These are phyloP conservation scores for Syngnathus typhle DNA, from an alignment of 2,113 vertebrate species.

Conservation along the genomic window DNA sequence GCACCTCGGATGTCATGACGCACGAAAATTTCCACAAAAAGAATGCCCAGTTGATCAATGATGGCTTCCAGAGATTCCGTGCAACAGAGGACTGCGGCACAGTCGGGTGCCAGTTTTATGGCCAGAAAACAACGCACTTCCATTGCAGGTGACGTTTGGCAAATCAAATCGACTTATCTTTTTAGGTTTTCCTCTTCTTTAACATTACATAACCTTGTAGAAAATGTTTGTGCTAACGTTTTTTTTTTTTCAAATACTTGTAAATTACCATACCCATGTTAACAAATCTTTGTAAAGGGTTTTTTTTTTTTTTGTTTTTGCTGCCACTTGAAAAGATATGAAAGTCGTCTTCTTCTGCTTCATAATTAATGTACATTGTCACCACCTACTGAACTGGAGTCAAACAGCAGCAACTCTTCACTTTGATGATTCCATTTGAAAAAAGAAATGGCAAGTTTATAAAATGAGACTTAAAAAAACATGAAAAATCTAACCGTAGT, in stretches of 20 bases:
- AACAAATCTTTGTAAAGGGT: neutral
- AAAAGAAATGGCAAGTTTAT: neutral
- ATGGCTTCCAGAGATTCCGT: constrained; percentile 97
- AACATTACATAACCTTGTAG: neutral
- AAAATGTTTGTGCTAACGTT: neutral
- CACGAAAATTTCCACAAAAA: constrained; percentile 99
- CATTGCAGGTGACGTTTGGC: constrained; percentile 85
- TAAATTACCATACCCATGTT: neutral
- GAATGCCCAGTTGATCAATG: constrained; percentile 97
- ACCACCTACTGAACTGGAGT: neutral
- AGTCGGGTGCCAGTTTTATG: constrained; percentile 92
- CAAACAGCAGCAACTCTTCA: neutral
- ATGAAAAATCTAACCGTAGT: neutral
- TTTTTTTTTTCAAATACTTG: neutral
- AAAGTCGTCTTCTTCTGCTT: neutral
- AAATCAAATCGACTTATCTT: neutral
- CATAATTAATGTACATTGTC: neutral
- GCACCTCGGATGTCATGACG: constrained; percentile 98
- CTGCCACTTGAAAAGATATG: neutral
- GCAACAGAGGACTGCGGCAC: constrained; percentile 96
- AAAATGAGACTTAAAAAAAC: neutral
- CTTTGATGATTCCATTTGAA: neutral
- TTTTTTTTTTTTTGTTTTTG: neutral
- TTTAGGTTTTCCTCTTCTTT: neutral
- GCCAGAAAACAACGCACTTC: constrained; percentile 98